These are phyloP conservation scores for Oreochromis niloticus DNA, from an alignment of 2,113 vertebrate species.

Conservation along the genomic window DNA sequence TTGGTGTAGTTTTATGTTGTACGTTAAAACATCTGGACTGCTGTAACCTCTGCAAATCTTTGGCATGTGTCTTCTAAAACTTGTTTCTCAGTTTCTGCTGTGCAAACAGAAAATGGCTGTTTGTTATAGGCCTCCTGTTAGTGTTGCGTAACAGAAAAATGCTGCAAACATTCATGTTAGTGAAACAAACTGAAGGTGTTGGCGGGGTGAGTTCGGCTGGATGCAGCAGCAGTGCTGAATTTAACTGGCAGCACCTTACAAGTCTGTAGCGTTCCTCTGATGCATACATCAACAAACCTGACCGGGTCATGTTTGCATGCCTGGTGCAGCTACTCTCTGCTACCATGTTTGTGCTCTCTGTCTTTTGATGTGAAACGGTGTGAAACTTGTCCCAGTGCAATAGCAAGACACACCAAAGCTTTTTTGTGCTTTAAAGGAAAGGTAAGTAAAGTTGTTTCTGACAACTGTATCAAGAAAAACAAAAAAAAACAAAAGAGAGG, in stretches of 20 bases:
- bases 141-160: background rate
- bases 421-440: background rate
- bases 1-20: background rate
- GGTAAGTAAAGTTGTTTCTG: background rate
- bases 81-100: too few species aligned
- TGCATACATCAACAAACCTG: background rate
- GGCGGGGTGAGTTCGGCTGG: background rate
- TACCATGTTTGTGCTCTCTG: background rate
- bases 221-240: background rate
- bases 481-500: too few species aligned
- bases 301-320: background rate
- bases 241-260: background rate
- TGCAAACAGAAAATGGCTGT: background rate
- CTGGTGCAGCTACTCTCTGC: background rate
- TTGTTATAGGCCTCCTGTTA: background rate
- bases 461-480: background rate
- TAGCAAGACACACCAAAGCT: background rate
- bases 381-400: background rate
- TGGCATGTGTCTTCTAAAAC: too few species aligned
- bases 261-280: background rate
- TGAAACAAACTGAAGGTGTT: too few species aligned
- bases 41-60: background rate
- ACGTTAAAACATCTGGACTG: background rate
- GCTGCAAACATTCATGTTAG: background rate
- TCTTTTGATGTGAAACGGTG: background rate